A percentile compares a stretch with the other conserved stretches of the same genome.
These are phyloP conservation scores for Macaria liturata DNA, from an alignment of 2,888 invertebrate genomes.

Conservation along the genomic window DNA sequence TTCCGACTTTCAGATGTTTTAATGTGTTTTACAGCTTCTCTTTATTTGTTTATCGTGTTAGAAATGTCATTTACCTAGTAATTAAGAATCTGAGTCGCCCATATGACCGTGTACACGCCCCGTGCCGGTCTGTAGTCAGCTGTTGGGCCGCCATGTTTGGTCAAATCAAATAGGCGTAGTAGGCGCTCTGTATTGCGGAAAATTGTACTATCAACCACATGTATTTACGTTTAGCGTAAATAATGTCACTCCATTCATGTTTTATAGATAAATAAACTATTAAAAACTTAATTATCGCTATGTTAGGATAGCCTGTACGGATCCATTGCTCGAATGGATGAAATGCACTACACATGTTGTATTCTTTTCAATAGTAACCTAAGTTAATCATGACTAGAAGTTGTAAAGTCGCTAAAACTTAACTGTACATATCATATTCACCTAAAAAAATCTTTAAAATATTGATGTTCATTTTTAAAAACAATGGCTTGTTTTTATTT, in stretches of 20 bases:
- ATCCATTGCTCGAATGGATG: too few relatives aligned
- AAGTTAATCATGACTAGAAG: too few relatives aligned
- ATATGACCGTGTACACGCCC: slow-evolving; percentile 71
- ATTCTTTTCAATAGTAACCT: too few relatives aligned
- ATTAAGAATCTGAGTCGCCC: slow-evolving; percentile 44
- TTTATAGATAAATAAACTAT: slow-evolving; percentile 12
- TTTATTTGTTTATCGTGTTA: too few relatives aligned
- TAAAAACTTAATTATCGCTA: slow-evolving; percentile 1
- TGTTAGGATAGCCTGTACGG: too few relatives aligned
- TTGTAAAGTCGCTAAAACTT: too few relatives aligned
- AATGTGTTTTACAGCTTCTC: background rate
- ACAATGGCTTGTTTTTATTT: too few relatives aligned
- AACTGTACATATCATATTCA: too few relatives aligned
- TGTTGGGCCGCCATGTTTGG: slow-evolving; percentile 84
- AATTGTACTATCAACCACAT: slow-evolving; percentile 57
- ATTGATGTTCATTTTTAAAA: too few relatives aligned
- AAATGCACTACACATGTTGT: too few relatives aligned
- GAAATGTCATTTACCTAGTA: too few relatives aligned
- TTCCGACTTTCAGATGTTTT: slow-evolving; percentile 13
- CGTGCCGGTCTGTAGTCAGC: slow-evolving; percentile 81
- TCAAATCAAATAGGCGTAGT: slow-evolving; percentile 81
- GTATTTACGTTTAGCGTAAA: slow-evolving; percentile 53
- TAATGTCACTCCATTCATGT: slow-evolving; percentile 49
- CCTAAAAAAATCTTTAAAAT: too few relatives aligned
- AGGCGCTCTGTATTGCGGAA: slow-evolving; percentile 58